These are phyloP conservation scores for Parnassius orleans DNA, from an alignment of 2,888 invertebrate species.

Conservation along the genomic window DNA sequence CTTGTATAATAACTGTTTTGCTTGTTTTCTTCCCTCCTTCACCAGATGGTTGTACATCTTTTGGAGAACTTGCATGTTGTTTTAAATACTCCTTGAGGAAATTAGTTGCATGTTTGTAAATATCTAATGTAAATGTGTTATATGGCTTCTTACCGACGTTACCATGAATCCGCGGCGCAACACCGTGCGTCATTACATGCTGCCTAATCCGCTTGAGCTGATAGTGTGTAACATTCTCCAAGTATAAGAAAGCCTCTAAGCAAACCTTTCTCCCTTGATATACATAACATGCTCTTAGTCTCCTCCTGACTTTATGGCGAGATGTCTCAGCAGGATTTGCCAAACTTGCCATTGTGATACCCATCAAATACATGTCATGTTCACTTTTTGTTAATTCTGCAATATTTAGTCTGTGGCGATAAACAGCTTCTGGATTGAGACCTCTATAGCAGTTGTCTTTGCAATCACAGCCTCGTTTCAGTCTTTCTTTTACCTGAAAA, in stretches of 20 bases:
- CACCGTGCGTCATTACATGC: constrained; percentile 89
- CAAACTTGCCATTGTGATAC: constrained; percentile 90
- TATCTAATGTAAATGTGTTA: constrained; percentile 89
- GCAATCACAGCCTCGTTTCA: constrained; percentile 88
- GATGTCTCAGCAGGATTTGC: constrained; percentile 87
- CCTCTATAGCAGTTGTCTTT: constrained; percentile 88
- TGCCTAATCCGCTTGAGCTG: constrained; percentile 88
- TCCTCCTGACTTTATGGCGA: constrained; percentile 85
- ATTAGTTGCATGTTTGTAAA: constrained; percentile 88
- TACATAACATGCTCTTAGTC: constrained; percentile 87
- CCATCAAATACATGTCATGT: constrained; percentile 92
- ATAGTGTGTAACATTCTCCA: constrained; percentile 90
- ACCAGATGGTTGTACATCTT: constrained; percentile 72
- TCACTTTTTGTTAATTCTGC: constrained; percentile 90
- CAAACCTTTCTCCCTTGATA: constrained; percentile 89
- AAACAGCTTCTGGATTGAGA: constrained; percentile 87
- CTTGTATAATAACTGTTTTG: constrained; percentile 76
- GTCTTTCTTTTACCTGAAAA: constrained; percentile 84
- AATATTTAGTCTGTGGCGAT: constrained; percentile 87
- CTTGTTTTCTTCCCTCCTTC: constrained; percentile 73
- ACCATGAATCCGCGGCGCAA: constrained; percentile 88
- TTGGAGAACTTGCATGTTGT: constrained; percentile 81
- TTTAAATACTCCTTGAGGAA: constrained; percentile 88
- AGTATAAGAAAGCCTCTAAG: constrained; percentile 88
- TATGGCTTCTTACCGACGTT: constrained; percentile 90